These are phyloP conservation scores for Tiliacea citrago DNA, from an alignment of 2,888 invertebrate genomes.

Conservation along the genomic window DNA sequence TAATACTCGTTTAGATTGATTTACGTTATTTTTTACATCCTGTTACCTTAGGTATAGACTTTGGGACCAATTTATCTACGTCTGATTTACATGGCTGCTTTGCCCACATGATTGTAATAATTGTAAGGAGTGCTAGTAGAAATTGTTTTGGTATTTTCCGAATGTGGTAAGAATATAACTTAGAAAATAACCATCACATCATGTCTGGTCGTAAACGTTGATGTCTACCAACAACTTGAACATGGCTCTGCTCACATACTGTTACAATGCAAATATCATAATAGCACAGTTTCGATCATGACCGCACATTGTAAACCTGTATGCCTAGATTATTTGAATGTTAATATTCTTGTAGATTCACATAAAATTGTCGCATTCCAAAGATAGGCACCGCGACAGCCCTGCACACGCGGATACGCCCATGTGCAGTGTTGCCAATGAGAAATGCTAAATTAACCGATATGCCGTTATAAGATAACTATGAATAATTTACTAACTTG, in stretches of 20 bases:
- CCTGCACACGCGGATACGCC: constrained; percentile 53
- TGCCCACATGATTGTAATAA: neutral
- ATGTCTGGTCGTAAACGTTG: neutral
- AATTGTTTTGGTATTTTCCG: neutral
- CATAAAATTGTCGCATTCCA: constrained; percentile 38
- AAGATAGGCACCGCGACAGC: constrained; percentile 28
- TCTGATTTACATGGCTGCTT: constrained; percentile 38
- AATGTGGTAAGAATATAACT: neutral
- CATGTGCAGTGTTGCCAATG: constrained; percentile 50
- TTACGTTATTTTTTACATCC: no score
- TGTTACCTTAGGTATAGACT: constrained; percentile 31
- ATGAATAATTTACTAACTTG: constrained; percentile 55
- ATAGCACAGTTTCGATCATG: constrained; percentile 40
- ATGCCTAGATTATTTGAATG: constrained; percentile 41
- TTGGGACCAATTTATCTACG: constrained; percentile 47
- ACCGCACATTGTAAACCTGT: constrained; percentile 39
- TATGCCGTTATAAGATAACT: constrained; percentile 49
- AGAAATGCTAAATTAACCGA: constrained; percentile 48
- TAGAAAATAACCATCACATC: neutral
- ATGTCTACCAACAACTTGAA: neutral
- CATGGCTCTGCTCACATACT: constrained; percentile 1
- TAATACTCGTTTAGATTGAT: no score
- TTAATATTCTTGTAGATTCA: constrained; percentile 30
- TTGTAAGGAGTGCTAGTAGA: neutral
- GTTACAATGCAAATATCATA: constrained; percentile 49